Percentiles rank a stretch among this genome's conserved stretches.
Conservation (phyloP, 2,797 vertebrate species). For the Sebastes kiyomatsui region DNA sequence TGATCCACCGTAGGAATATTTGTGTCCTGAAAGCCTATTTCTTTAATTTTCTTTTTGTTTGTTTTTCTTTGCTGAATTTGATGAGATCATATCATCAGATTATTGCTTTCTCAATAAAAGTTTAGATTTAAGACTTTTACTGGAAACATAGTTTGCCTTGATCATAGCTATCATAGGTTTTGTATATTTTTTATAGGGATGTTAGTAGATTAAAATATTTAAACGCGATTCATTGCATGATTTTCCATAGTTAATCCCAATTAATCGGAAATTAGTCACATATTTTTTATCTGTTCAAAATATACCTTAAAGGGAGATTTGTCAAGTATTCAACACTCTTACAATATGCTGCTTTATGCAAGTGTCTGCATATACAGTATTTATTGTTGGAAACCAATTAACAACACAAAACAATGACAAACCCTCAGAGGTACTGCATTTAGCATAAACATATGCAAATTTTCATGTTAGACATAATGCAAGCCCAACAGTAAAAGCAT, state of each 20-base stretch:
- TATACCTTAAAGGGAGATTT: no score
- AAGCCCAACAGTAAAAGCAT: background rate
- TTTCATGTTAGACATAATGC: background rate
- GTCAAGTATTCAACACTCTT: no score
- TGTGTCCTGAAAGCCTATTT: background rate
- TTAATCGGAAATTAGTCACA: no score
- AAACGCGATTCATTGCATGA: no score
- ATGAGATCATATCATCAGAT: background rate
- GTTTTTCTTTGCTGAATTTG: background rate
- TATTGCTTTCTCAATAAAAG: background rate
- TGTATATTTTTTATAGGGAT: background rate
- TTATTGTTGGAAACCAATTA: no score
- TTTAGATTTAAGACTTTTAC: background rate
- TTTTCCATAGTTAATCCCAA: no score
- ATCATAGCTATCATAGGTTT: background rate
- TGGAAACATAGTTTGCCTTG: background rate
- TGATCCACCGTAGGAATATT: constrained; percentile 2
- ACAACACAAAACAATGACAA: no score
- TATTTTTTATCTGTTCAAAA: no score
- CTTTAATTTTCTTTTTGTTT: background rate
- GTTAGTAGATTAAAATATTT: no score
- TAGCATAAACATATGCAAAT: background rate
- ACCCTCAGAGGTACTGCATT: no score
- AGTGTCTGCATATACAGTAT: no score
- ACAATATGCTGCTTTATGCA: no score